These are phyloP conservation scores for Sporophila hypoxantha DNA, from an alignment of 2,113 vertebrate species.

Conservation along the genomic window DNA sequence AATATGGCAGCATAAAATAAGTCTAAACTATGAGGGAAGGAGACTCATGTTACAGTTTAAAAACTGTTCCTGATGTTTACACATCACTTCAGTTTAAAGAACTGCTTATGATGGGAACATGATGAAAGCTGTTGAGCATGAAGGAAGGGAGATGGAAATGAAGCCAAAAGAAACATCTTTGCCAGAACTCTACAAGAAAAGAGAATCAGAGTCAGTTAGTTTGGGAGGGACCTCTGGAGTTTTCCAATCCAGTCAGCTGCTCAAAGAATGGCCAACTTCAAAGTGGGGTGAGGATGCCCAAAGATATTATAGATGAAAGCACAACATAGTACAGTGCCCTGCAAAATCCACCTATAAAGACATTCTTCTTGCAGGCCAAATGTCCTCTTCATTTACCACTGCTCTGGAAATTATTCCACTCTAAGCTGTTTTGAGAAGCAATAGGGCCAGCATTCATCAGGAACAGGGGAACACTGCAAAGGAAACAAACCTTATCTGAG, in stretches of 20 bases:
- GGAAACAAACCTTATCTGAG: background rate
- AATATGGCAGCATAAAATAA: background rate
- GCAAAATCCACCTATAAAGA: background rate
- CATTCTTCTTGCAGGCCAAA: background rate
- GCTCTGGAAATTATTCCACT: background rate
- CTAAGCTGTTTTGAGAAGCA: background rate
- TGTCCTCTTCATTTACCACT: background rate
- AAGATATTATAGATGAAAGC: background rate
- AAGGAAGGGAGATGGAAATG: background rate
- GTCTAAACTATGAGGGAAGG: background rate
- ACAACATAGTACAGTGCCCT: background rate
- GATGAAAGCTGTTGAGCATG: slow-evolving; percentile 29
- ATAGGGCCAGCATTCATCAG: background rate
- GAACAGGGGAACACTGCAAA: background rate
- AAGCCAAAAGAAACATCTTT: background rate
- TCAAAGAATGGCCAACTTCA: slow-evolving; percentile 1
- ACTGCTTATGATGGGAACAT: slow-evolving; percentile 18
- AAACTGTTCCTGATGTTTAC: slow-evolving; percentile 31
- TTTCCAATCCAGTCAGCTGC: background rate
- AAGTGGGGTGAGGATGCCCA: background rate
- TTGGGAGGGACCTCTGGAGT: background rate
- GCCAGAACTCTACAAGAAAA: slow-evolving; percentile 9
- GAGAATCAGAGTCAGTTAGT: background rate
- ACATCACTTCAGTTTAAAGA: slow-evolving; percentile 24
- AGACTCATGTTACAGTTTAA: background rate